phyloP scores from a whole-genome alignment of 2,888 invertebrate species.

The Eilema depressum region DNA sequence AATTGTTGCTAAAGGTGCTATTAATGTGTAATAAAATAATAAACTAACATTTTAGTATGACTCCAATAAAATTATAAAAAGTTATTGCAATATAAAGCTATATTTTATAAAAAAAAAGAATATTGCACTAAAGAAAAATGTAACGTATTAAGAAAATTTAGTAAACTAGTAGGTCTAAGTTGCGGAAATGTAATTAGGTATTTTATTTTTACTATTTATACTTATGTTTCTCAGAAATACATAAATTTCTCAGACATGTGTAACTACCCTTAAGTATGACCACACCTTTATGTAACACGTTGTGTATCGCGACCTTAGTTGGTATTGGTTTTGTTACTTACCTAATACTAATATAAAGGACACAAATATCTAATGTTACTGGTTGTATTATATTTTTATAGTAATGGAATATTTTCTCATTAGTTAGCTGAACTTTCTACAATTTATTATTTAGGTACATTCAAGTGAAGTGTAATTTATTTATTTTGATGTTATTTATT shows the following conservation, averaged over 20 bases:
- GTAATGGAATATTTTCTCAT: not conserved
- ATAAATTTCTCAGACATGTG: no score
- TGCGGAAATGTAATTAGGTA: not conserved
- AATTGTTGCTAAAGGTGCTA: slow-evolving; percentile 46
- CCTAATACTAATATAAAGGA: not conserved
- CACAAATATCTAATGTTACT: slow-evolving; percentile 1
- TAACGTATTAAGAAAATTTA: not conserved
- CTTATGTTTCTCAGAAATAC: no score
- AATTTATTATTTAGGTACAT: not conserved
- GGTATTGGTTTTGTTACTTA: no score
- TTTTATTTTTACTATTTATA: not conserved
- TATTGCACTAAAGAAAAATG: not conserved
- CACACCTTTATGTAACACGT: no score
- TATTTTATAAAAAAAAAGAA: not conserved
- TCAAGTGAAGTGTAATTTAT: not conserved
- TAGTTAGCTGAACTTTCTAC: not conserved
- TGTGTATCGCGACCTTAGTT: no score
- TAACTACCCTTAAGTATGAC: no score
- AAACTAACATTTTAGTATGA: not conserved
- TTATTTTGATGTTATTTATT: slow-evolving; percentile 1
- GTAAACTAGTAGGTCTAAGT: not conserved
- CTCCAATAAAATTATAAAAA: not conserved
- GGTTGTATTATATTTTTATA: not conserved
- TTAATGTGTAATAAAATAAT: slow-evolving; percentile 21
- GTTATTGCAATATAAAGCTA: slow-evolving; percentile 7